Base-by-base conservation (phyloP, 2,113 vertebrate genomes). In the Microcebus ravelobensis region DNA sequence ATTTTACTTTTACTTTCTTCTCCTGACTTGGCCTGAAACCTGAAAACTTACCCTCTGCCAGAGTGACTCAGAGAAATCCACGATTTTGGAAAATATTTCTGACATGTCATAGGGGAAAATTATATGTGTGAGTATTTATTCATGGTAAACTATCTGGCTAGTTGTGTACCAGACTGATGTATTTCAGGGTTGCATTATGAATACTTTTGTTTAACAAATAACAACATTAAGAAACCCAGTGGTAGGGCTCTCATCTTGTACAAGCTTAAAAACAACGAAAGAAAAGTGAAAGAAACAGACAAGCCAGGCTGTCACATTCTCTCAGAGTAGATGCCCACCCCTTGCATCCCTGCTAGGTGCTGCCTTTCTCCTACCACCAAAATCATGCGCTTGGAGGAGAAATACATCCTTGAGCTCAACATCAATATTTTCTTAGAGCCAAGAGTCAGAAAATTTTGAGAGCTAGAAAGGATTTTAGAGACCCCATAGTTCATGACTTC, bases 171-270 rank as follows among this genome's bases (percentile, higher is more conserved):
- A 84, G 48, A 29, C 8, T 73, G 14, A 42, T 42, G 27, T 85
- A 34, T 34, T 31, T 91, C 25, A 17, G 13, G 63, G 52, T 52
- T 96, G 48, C 11, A 70, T 48, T 68, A 8, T 5, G 7, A 59
- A 34, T 80, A 67, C 27, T 89, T 97, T 93, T 87, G 20, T 65
- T 96, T 84, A 81, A 59, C 86, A 84, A 68, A 74, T 77, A 82
- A 42, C 13, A 81, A 17, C 21, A 21, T 52, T 45, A 55, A 87
- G 57, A 85, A 96, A 74, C 21, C 2, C 36, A 52, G 15, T 8
- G 21, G 25, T 29, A 55, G 20, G 55, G 39, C 8, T 57, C 34
- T 91, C 34, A 52, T 87, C 3, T 63, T 84, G n/a, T 11, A 36
- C 3, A 31, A 23, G 8, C 36, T 39, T 81, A 10, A 31, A 36